A percentile compares a stretch with the other conserved stretches of the same genome.
Evolutionary conservation across 2,797 vertebrate species (phyloP).

Genomic region (Onychomys torridus): DNA sequence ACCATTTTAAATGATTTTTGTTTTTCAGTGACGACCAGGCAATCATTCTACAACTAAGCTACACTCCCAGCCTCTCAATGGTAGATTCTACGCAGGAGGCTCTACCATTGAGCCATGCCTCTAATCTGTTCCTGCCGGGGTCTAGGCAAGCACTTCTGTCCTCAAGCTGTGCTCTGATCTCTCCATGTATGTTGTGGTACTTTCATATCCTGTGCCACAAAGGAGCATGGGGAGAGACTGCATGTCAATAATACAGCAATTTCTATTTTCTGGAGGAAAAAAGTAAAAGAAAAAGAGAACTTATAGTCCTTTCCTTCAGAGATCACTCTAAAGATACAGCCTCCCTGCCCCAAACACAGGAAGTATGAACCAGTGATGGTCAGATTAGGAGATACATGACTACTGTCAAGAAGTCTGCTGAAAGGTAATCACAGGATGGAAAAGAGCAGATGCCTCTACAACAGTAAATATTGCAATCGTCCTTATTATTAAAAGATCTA

Average conservation of each 20-base stretch:
- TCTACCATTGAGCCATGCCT: neutral
- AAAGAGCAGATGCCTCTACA: neutral
- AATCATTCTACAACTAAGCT: neutral
- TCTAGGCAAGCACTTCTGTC: neutral
- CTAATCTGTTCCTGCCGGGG: neutral
- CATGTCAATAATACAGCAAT: no score
- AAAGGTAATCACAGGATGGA: neutral
- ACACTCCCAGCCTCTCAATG: neutral
- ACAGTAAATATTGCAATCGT: neutral
- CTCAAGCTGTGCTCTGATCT: neutral
- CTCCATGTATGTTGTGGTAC: neutral
- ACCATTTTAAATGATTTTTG: neutral
- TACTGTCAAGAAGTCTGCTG: neutral
- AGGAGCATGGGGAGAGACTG: no score
- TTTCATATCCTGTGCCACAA: no score
- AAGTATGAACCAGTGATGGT: conserved; percentile 34
- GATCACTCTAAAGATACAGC: conserved; percentile 35
- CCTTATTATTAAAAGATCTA: neutral
- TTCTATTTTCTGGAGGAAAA: no score
- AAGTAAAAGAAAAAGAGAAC: no score
- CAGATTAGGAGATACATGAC: neutral
- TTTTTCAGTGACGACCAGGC: neutral
- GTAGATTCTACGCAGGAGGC: neutral
- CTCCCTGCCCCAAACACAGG: conserved; percentile 15
- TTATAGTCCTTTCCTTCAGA: neutral